Base-by-base conservation (phyloP, 2,797 vertebrate species). In the Sandelia bainsii region DNA sequence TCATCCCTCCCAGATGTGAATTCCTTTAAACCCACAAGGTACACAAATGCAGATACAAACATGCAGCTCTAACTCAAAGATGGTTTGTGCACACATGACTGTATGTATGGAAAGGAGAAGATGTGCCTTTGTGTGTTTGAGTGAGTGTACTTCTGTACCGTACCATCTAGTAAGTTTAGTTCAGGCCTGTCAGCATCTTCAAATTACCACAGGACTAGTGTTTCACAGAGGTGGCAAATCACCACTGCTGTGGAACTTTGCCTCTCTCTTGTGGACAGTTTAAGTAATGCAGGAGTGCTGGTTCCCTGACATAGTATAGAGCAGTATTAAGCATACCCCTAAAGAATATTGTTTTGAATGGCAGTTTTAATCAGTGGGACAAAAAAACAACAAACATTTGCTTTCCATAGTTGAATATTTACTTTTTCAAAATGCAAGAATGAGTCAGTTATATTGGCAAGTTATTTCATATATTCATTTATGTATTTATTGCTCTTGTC, bases 1-100 rank as follows among this genome's bases (percentile, higher is more conserved):
- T 79, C 72, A 83, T 81, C n/a, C 88, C 75, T 90, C 46, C 84
- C 82, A 86, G 74, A 88, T 91, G 84, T 86, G 82, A 76, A 90
- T 90, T 91, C 83, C 83, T 76, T 69, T 29, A 89, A 89, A 90
- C 77, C 87, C 88, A 89, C 85, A 82, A 87, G 64, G 76, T 83
- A 84, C 60, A 85, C 81, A 89, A 85, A 78, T 77, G 70, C 67
- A 78, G 69, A 82, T 59, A 40, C 54, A 66, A 67, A 77, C 75
- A 71, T 3, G 39, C 1, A 7, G 52, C 72, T 69, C 44, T 7
- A 53, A 76, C 44, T 81, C 7, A 61, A 45, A 76, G 62, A 81
- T 74, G 64, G 39, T 56, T 3, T 61, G 57, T 59, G 57, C 42
- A 73, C 5, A 72, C 57, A 66, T 40, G 52, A 48, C 23, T 51